Conservation (phyloP, 2,113 vertebrate genomes). For the Cnemophilus loriae region DNA sequence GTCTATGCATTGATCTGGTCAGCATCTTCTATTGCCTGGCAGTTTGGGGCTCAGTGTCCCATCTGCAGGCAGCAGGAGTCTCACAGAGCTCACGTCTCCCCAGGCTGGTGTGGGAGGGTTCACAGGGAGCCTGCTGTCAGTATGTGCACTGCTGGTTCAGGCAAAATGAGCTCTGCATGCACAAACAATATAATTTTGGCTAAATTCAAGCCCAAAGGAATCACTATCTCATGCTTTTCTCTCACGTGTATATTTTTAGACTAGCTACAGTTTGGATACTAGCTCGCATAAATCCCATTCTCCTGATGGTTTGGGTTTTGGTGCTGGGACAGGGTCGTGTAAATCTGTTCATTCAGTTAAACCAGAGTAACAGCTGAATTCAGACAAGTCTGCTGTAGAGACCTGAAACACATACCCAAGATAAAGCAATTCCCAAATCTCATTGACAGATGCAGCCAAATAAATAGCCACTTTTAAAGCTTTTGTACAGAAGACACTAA, state of each 20-base stretch:
- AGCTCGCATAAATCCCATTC: not conserved
- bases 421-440: not conserved
- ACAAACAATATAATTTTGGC: not conserved
- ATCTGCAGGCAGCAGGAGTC: not conserved
- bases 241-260: not conserved
- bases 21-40: not conserved
- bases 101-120: not conserved
- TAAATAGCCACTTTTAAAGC: not conserved
- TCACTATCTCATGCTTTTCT: not conserved
- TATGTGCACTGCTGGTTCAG: not conserved
- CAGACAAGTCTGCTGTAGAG: not conserved
- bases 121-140: not conserved
- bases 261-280: not conserved
- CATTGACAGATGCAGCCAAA: not conserved
- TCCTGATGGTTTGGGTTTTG: not conserved
- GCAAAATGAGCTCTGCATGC: not conserved
- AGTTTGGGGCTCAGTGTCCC: not conserved
- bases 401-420: not conserved
- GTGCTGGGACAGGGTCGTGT: not conserved
- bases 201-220: not conserved
- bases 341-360: not conserved
- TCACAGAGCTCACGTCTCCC: not conserved
- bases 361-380: not conserved
- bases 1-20: not conserved
- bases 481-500: not conserved